Conservation (phyloP, 2,888 invertebrate species). For the Punctoribates punctum region DNA sequence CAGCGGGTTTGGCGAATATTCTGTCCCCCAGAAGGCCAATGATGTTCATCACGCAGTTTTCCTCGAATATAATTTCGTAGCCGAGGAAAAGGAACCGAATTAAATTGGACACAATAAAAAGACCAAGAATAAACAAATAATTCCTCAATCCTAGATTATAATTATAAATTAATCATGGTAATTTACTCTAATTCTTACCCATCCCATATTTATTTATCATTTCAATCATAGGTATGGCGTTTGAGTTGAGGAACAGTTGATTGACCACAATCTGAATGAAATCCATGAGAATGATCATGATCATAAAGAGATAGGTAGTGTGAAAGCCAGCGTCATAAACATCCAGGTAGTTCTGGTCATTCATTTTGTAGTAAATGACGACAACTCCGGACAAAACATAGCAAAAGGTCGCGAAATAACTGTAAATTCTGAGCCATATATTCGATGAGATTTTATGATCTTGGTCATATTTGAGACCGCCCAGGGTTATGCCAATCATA, state of each 20-base stretch:
- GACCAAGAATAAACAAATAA: no score
- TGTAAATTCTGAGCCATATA: neutral
- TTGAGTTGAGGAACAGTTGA: neutral
- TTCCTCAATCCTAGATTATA: no score
- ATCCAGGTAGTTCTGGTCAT: neutral
- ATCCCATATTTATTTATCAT: neutral
- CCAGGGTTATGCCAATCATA: no score
- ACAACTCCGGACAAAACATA: neutral
- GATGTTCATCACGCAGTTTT: no score
- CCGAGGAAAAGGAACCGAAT: no score
- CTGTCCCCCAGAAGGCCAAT: no score
- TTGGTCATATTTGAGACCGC: no score
- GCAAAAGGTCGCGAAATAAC: neutral
- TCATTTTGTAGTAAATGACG: no score
- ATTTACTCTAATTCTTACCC: neutral
- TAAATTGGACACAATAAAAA: no score
- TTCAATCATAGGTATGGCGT: neutral
- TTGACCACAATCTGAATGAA: neutral
- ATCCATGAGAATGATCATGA: neutral
- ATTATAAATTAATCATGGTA: no score
- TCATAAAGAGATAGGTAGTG: neutral
- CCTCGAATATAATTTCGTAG: no score
- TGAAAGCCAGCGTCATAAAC: neutral
- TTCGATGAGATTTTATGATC: no score
- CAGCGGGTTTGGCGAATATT: neutral